Conservation (phyloP, 1,140 invertebrate species). For the Cydia amplana region DNA sequence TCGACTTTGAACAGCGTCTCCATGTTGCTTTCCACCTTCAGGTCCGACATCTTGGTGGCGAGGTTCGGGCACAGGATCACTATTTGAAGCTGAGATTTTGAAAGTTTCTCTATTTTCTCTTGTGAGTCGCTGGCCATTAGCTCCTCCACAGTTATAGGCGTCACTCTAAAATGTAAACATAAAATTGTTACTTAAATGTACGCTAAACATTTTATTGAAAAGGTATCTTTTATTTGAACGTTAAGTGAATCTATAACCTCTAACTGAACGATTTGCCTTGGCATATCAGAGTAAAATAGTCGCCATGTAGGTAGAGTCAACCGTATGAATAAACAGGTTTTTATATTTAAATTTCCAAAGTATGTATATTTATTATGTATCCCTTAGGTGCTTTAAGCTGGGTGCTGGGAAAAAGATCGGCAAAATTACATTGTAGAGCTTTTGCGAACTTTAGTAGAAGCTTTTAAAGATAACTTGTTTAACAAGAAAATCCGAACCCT, state of each 20-base stretch:
- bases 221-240: no score
- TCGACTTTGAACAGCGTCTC: constrained; percentile 84
- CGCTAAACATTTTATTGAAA: background rate
- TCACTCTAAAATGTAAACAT: constrained; percentile 81
- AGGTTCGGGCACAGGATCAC: constrained; percentile 88
- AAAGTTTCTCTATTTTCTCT: constrained; percentile 81
- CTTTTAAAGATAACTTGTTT: background rate
- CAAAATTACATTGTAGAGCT: constrained; percentile 8
- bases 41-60: constrained; percentile 81
- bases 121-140: constrained; percentile 80
- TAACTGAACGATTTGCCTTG: no score
- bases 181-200: background rate
- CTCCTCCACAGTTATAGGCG: constrained; percentile 86
- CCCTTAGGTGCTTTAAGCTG: background rate
- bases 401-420: background rate
- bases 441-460: background rate
- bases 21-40: constrained; percentile 80
- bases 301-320: no score
- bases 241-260: no score
- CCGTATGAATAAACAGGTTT: no score
- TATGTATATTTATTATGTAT: background rate
- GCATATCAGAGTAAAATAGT: no score
- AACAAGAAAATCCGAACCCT: background rate
- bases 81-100: constrained; percentile 86
- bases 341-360: background rate